Percentiles rank a stretch among this genome's conserved stretches.
phyloP scores from a whole-genome alignment of 2,113 vertebrate genomes.

The Raja brachyura region DNA sequence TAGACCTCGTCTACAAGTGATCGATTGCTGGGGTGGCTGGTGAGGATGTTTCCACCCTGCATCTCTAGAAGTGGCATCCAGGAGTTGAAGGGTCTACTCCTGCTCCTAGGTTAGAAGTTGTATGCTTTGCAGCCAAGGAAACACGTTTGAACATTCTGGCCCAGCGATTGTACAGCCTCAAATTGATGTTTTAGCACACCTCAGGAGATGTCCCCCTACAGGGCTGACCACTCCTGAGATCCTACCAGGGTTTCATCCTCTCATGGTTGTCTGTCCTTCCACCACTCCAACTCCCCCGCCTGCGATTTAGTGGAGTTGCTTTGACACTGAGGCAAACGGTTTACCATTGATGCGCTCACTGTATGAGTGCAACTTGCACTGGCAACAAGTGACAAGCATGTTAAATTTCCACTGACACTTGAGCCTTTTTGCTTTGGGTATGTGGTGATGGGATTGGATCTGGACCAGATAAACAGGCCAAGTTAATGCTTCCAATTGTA shows the following conservation, averaged over 20 bases:
- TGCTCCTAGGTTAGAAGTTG: too few species aligned
- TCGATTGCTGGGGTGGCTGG: too few species aligned
- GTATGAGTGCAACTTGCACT: background rate
- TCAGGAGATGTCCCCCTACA: background rate
- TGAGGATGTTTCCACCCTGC: too few species aligned
- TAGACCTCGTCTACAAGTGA: too few species aligned
- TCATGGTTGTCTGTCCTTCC: background rate
- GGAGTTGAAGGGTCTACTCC: too few species aligned
- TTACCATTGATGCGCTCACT: too few species aligned
- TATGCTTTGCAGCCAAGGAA: background rate
- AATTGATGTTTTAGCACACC: background rate
- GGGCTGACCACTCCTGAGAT: too few species aligned
- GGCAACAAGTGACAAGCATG: too few species aligned
- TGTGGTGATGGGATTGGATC: background rate
- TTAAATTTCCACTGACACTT: background rate
- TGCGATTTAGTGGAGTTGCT: background rate
- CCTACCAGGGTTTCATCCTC: background rate
- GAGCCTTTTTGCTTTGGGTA: background rate
- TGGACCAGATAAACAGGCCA: background rate
- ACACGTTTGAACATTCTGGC: background rate
- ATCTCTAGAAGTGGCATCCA: too few species aligned
- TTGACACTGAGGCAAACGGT: background rate
- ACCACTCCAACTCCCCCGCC: background rate
- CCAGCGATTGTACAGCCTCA: background rate
- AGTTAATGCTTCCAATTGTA: background rate